A percentile compares a stretch with the other conserved stretches of the same genome.
Evolutionary conservation across 2,797 vertebrate genomes (phyloP).

Genomic region (Gadopsis marmoratus): DNA sequence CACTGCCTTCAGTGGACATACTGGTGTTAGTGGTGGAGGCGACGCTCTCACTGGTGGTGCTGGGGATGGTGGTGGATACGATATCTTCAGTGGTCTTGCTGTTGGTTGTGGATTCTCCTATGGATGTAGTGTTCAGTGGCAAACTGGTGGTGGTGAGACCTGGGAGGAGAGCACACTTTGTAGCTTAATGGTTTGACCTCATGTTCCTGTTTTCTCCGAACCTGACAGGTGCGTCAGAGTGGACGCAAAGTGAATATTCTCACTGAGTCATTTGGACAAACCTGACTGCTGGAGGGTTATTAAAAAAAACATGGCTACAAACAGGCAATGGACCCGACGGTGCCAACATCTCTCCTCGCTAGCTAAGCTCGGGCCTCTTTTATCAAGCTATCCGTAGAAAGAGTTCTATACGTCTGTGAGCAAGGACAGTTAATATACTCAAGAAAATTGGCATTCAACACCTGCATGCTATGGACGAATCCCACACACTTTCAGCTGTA

Average conservation of each 20-base stretch:
- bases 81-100: slow-evolving; percentile 14
- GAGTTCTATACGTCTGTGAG: not conserved
- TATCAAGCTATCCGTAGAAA: not conserved
- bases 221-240: not conserved
- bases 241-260: not conserved
- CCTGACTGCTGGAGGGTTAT: not conserved
- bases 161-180: slow-evolving; percentile 74
- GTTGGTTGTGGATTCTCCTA: slow-evolving; percentile 39
- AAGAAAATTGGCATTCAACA: too few relatives aligned
- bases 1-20: slow-evolving; percentile 8
- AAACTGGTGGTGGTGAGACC: slow-evolving; percentile 72
- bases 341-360: not conserved
- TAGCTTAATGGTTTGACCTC: too few relatives aligned
- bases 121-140: slow-evolving; percentile 56
- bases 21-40: slow-evolving; percentile 16
- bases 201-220: not conserved
- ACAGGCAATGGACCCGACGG: not conserved
- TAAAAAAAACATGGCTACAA: not conserved
- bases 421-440: not conserved
- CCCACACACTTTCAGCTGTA: not conserved
- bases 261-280: not conserved
- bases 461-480: not conserved
- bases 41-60: not conserved
- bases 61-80: slow-evolving; percentile 5
- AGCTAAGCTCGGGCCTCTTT: not conserved